phyloP scores from a whole-genome alignment of 2,888 invertebrate species.

The Dynastes tityus region DNA sequence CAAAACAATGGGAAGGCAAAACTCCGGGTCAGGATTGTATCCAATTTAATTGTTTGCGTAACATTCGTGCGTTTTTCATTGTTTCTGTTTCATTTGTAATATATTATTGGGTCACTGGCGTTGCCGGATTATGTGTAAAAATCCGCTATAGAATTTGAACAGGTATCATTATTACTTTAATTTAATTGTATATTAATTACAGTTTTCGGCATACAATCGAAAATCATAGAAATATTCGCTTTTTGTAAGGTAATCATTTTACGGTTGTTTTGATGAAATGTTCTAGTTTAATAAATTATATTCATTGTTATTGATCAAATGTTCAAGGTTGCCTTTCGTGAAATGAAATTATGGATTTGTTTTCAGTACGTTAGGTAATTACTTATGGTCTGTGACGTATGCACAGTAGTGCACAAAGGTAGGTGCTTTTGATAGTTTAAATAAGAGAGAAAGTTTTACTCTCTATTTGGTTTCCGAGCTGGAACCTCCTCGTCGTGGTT shows the following conservation, averaged over 20 bases:
- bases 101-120: neutral
- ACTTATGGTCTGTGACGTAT: too few relatives aligned
- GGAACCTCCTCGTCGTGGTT: too few relatives aligned
- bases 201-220: neutral
- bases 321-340: neutral
- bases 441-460: too few relatives aligned
- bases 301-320: neutral
- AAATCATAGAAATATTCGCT: neutral
- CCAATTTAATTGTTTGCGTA: conserved; percentile 25
- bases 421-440: too few relatives aligned
- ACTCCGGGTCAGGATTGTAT: conserved; percentile 16
- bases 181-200: neutral
- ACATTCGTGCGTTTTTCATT: conserved; percentile 16
- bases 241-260: conserved; percentile 2
- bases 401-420: too few relatives aligned
- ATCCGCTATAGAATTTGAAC: neutral
- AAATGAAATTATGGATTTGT: too few relatives aligned
- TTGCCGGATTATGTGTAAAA: neutral
- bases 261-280: neutral
- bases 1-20: conserved; percentile 23
- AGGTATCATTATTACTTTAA: neutral
- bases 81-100: conserved; percentile 21
- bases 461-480: too few relatives aligned
- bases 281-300: neutral
- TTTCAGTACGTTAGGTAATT: too few relatives aligned